Conservation (phyloP, 1,140 invertebrate genomes). For the Lucilia sericata region DNA sequence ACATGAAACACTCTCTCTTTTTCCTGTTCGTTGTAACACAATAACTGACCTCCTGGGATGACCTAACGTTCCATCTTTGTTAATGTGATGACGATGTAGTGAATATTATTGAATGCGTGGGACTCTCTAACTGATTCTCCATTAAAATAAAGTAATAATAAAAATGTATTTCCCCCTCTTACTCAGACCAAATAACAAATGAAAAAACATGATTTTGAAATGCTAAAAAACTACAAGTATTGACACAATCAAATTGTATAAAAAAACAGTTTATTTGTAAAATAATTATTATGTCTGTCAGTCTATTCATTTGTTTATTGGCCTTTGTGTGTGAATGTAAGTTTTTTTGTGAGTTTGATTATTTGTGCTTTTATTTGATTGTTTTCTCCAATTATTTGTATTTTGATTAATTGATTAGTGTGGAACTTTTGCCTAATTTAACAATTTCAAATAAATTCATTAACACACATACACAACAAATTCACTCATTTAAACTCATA, state of each 20-base stretch:
- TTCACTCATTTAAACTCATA: background rate
- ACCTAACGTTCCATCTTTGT: conserved; percentile 9
- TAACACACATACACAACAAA: conserved; percentile 14
- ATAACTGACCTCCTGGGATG: background rate
- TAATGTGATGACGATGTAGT: background rate
- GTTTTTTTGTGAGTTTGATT: background rate
- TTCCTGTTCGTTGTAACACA: background rate
- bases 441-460: conserved; percentile 27
- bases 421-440: conserved; percentile 24
- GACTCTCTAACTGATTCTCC: background rate
- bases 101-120: background rate
- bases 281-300: background rate
- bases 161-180: background rate
- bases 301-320: background rate
- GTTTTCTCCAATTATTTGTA: conserved; percentile 24
- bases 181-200: background rate
- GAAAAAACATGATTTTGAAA: background rate
- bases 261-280: conserved; percentile 5
- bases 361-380: conserved; percentile 21
- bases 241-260: conserved; percentile 19
- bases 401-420: conserved; percentile 24
- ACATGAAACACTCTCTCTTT: background rate
- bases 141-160: conserved; percentile 8
- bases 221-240: background rate
- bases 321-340: background rate